phyloP scores from a whole-genome alignment of 2,113 vertebrate genomes.

The Planiliza haematocheilus region DNA sequence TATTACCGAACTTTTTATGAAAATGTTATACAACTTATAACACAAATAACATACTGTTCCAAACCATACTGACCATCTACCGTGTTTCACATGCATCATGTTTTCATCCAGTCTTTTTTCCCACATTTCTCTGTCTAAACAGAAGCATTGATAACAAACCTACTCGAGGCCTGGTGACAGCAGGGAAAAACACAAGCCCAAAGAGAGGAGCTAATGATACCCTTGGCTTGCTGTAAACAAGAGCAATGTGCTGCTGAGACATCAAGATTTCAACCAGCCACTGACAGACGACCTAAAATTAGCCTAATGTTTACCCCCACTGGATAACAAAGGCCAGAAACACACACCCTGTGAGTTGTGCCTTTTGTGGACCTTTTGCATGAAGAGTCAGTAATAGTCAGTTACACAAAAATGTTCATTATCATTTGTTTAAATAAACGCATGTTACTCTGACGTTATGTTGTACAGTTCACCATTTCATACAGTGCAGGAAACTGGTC shows the following conservation, averaged over 20 bases:
- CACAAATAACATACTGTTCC: neutral
- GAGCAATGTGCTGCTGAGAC: constrained; percentile 77
- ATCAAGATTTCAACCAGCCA: constrained; percentile 75
- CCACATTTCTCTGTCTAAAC: constrained; percentile 54
- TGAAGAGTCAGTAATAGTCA: neutral
- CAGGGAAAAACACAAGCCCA: constrained; percentile 70
- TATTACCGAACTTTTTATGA: too few species aligned
- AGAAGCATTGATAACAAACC: constrained; percentile 58
- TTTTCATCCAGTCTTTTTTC: constrained; percentile 15
- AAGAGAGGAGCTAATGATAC: constrained; percentile 80
- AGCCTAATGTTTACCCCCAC: constrained; percentile 68
- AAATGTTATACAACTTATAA: too few species aligned
- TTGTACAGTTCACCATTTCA: neutral
- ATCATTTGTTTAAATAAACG: neutral
- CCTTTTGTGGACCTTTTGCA: neutral
- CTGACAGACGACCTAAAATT: constrained; percentile 72
- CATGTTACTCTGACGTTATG: neutral
- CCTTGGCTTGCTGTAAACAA: constrained; percentile 78
- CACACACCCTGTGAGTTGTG: constrained; percentile 12
- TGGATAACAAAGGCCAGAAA: constrained; percentile 64
- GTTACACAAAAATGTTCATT: neutral
- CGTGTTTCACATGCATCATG: neutral
- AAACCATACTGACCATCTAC: neutral
- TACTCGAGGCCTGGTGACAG: constrained; percentile 56
- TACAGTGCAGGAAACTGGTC: neutral